These are phyloP conservation scores for Argentina silus DNA, from an alignment of 2,797 vertebrate genomes.

Conservation along the genomic window DNA sequence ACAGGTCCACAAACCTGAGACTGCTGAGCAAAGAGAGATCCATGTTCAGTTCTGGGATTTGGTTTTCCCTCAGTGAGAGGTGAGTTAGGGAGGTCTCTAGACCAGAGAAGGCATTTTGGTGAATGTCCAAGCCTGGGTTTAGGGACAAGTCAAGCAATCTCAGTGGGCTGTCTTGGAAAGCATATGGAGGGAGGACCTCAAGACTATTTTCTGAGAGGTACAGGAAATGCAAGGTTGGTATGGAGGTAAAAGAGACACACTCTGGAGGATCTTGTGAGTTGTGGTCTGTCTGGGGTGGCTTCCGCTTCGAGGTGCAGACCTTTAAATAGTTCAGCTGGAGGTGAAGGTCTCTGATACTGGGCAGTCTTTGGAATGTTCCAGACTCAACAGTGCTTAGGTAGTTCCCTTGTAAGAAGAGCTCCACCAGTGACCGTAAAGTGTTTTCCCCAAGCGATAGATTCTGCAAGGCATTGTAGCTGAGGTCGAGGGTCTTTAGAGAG, in stretches of 20 bases:
- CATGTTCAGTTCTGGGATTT: slow-evolving; percentile 75
- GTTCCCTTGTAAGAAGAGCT: slow-evolving; percentile 85
- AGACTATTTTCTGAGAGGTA: slow-evolving; percentile 85
- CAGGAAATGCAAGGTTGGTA: slow-evolving; percentile 76
- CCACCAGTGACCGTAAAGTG: slow-evolving; percentile 69
- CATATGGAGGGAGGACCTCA: slow-evolving; percentile 66
- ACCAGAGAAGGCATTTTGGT: slow-evolving; percentile 78
- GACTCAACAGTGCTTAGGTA: slow-evolving; percentile 73
- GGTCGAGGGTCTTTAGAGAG: slow-evolving; percentile 77
- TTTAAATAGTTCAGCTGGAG: slow-evolving; percentile 84
- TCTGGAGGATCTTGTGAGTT: slow-evolving; percentile 29
- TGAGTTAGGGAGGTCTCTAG: slow-evolving; percentile 85
- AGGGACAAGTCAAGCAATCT: slow-evolving; percentile 85
- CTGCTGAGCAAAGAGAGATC: slow-evolving; percentile 82
- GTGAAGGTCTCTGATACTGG: slow-evolving; percentile 79
- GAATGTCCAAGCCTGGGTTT: slow-evolving; percentile 83
- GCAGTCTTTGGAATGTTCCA: slow-evolving; percentile 78
- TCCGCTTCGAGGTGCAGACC: slow-evolving; percentile 73
- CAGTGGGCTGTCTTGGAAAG: slow-evolving; percentile 82
- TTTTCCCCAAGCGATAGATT: slow-evolving; percentile 72
- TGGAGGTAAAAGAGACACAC: slow-evolving; percentile 80
- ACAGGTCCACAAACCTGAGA: slow-evolving; percentile 86
- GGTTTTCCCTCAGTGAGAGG: slow-evolving; percentile 85
- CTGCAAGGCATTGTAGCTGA: slow-evolving; percentile 85
- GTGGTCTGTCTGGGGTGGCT: slow-evolving; percentile 37